phyloP scores from a whole-genome alignment of 2,113 vertebrate genomes.

The Platycercus adscitus region DNA sequence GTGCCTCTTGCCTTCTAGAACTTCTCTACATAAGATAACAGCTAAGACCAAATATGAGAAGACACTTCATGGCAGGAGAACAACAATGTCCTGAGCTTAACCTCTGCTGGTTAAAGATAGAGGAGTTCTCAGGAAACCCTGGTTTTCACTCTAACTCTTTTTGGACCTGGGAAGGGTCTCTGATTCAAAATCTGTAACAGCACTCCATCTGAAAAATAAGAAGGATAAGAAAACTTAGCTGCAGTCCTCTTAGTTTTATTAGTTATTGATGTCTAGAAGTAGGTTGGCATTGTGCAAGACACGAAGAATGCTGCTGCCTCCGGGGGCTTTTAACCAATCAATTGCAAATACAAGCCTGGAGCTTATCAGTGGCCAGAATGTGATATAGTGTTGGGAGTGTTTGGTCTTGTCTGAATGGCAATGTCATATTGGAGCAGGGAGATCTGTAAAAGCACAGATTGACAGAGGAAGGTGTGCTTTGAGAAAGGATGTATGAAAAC shows the following conservation, averaged over 20 bases:
- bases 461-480: not conserved
- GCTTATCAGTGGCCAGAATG: not conserved
- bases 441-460: not conserved
- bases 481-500: not conserved
- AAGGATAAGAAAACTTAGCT: not conserved
- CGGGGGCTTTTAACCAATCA: not conserved
- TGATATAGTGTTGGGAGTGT: not conserved
- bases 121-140: not conserved
- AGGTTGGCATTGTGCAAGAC: not conserved
- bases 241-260: not conserved
- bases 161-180: not conserved
- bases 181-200: not conserved
- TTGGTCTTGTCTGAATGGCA: not conserved
- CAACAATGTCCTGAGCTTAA: not conserved
- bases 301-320: not conserved
- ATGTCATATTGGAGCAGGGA: not conserved
- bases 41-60: not conserved
- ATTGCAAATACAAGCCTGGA: not conserved
- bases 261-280: not conserved
- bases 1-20: not conserved
- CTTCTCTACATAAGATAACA: not conserved
- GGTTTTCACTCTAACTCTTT: not conserved
- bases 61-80: not conserved
- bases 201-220: not conserved
- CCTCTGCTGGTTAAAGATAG: not conserved